These are phyloP conservation scores for Conger conger DNA, from an alignment of 2,113 vertebrate species.

Conservation along the genomic window DNA sequence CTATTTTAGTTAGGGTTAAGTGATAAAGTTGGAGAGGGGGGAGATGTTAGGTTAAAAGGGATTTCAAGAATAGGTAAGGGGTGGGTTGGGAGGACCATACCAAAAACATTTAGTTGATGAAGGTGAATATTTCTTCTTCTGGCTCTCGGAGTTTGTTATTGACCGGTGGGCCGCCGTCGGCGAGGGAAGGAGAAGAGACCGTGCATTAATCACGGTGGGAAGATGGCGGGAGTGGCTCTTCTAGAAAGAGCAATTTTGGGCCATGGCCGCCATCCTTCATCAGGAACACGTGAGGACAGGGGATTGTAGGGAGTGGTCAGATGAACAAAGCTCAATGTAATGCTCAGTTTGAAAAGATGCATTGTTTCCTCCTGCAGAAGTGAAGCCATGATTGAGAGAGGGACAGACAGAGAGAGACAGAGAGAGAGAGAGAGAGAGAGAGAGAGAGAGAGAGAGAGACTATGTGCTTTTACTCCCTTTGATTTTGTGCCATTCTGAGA, in stretches of 20 bases:
- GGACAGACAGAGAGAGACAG: neutral
- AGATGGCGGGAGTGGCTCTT: neutral
- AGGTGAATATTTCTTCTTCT: neutral
- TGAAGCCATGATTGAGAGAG: neutral
- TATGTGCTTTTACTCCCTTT: neutral
- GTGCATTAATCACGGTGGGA: neutral
- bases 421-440: neutral
- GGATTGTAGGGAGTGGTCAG: constrained; percentile 7
- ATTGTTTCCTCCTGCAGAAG: neutral
- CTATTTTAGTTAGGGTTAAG: neutral
- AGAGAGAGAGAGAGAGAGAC: neutral
- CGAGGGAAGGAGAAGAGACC: neutral
- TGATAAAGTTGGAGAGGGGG: neutral
- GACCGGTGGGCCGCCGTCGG: neutral
- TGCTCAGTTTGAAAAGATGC: constrained; percentile 12
- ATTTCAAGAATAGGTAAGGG: neutral
- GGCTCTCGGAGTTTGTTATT: neutral
- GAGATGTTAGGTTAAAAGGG: neutral
- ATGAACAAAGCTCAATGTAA: constrained; percentile 15
- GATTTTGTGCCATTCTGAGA: neutral
- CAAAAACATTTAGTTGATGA: neutral
- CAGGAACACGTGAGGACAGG: constrained; percentile 5
- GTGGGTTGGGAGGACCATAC: neutral
- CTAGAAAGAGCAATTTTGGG: neutral
- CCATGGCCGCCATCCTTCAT: neutral